These are phyloP conservation scores for Holcopasites calliopsidis DNA, from an alignment of 1,140 invertebrate genomes.

Conservation along the genomic window DNA sequence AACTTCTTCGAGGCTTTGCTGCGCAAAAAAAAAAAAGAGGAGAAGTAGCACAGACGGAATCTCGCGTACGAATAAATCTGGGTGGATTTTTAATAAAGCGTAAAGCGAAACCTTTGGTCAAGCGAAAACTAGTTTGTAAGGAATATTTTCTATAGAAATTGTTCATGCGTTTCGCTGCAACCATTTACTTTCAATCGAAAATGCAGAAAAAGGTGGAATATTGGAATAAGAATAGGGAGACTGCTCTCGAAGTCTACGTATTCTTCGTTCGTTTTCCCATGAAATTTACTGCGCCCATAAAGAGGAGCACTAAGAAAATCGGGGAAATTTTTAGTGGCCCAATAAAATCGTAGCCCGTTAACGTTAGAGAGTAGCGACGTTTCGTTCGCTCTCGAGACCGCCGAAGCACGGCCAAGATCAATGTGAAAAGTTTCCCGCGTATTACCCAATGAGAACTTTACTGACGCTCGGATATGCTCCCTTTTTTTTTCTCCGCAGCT, in stretches of 20 bases:
- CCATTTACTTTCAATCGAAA: no score
- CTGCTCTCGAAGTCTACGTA: neutral
- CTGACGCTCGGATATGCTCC: no score
- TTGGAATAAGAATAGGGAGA: no score
- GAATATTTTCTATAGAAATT: neutral
- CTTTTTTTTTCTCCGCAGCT: neutral
- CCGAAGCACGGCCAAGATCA: neutral
- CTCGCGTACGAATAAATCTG: neutral
- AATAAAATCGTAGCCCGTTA: conserved; percentile 6
- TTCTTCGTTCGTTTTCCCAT: neutral
- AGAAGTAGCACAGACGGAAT: no score
- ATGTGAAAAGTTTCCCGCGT: neutral
- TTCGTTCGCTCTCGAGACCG: neutral
- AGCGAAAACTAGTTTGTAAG: no score
- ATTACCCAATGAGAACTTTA: neutral
- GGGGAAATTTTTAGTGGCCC: neutral
- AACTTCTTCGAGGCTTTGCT: conserved; percentile 12
- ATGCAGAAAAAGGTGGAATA: no score
- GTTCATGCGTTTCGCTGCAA: neutral
- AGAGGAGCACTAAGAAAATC: neutral
- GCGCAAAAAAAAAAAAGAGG: neutral
- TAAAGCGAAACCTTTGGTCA: no score
- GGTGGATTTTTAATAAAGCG: neutral
- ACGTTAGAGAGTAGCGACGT: neutral
- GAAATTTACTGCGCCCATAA: neutral